A percentile compares a stretch with the other conserved stretches of the same genome.
Evolutionary conservation across 2,888 invertebrate species (phyloP).

Genomic region (Diloba caeruleocephala): DNA sequence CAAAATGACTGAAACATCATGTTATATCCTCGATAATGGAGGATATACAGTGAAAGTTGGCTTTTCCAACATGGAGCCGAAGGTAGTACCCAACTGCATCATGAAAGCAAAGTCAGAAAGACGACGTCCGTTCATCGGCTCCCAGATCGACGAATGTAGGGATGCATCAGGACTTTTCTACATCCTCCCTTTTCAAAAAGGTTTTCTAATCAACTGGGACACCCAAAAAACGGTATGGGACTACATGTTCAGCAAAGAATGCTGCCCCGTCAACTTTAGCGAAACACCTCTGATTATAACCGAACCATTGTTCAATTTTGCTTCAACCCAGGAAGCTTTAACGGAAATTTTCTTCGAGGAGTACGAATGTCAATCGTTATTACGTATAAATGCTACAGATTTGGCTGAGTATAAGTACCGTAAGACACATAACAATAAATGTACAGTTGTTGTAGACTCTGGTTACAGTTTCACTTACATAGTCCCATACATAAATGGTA

Average conservation of each 20-base stretch:
- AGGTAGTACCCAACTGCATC: constrained; percentile 97
- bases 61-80: constrained; percentile 92
- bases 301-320: constrained; percentile 98
- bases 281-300: constrained; percentile 96
- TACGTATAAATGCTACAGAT: constrained; percentile 94
- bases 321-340: constrained; percentile 97
- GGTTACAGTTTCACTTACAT: constrained; percentile 99
- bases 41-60: constrained; percentile 96
- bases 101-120: constrained; percentile 99
- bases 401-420: constrained; percentile 93
- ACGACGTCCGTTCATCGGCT: constrained; percentile 96
- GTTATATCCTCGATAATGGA: constrained; percentile 95
- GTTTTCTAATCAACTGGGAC: constrained; percentile 98
- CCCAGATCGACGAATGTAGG: constrained; percentile 98
- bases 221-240: constrained; percentile 99
- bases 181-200: constrained; percentile 97
- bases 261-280: constrained; percentile 93
- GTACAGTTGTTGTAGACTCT: constrained; percentile 96
- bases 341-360: constrained; percentile 99
- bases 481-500: constrained; percentile 96
- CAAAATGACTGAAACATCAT: constrained; percentile 80
- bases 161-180: constrained; percentile 98
- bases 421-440: constrained; percentile 88
- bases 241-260: constrained; percentile 96
- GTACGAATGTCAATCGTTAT: constrained; percentile 95